Evolutionary conservation across 1,140 invertebrate genomes (phyloP).

Genomic region (Drosophila tropicalis): DNA sequence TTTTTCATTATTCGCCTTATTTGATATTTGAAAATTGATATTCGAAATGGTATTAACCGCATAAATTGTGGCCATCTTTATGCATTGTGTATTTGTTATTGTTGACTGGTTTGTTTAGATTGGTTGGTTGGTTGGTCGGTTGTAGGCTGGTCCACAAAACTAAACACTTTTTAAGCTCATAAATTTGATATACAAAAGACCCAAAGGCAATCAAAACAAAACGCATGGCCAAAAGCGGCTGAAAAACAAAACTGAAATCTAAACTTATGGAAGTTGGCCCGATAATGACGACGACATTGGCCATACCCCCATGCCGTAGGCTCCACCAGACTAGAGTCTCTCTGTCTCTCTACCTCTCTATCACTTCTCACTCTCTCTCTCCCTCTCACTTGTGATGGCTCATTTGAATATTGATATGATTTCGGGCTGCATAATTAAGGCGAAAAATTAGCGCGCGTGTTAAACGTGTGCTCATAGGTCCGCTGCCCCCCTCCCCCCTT

Average conservation of each 20-base stretch:
- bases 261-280: slow-evolving; percentile 9
- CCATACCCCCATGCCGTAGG: neutral
- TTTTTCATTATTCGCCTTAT: slow-evolving; percentile 5
- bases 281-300: slow-evolving; percentile 1
- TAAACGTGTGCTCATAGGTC: slow-evolving; percentile 46
- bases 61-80: slow-evolving; percentile 6
- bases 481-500: no score
- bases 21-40: slow-evolving; percentile 4
- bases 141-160: slow-evolving; percentile 45
- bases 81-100: neutral
- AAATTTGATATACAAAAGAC: slow-evolving; percentile 51
- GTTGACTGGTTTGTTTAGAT: neutral
- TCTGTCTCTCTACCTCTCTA: neutral
- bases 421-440: slow-evolving; percentile 49
- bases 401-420: slow-evolving; percentile 58
- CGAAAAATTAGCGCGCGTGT: slow-evolving; percentile 51
- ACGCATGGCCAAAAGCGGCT: slow-evolving; percentile 20
- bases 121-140: neutral
- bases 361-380: neutral
- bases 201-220: slow-evolving; percentile 35
- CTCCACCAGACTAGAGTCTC: neutral
- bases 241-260: slow-evolving; percentile 1
- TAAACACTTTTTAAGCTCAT: slow-evolving; percentile 58
- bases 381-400: slow-evolving; percentile 6
- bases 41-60: neutral